Conservation (phyloP, 2,113 vertebrate genomes). For the Pachypanchax playfairii region DNA sequence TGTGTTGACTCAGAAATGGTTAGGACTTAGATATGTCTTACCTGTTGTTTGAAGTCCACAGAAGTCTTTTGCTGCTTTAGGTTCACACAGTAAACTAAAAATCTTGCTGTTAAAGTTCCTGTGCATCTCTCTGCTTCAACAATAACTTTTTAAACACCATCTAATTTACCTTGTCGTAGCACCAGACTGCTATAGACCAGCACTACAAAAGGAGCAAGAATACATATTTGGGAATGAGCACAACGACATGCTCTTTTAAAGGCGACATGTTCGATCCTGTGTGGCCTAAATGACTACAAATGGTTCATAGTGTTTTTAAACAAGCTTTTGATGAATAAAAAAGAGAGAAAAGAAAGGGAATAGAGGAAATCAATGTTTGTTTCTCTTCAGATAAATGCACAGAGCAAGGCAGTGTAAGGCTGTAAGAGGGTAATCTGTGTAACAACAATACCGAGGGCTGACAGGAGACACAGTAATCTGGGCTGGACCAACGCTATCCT, state of each 20-base stretch:
- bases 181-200: conserved; percentile 1
- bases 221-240: not conserved
- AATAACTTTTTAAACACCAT: not conserved
- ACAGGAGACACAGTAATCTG: conserved; percentile 69
- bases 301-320: conserved; percentile 37
- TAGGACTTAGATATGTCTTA: no score
- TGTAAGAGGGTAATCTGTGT: conserved; percentile 70
- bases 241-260: conserved; percentile 12
- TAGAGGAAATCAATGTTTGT: conserved; percentile 72
- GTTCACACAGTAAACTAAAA: not conserved
- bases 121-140: not conserved
- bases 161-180: conserved; percentile 16
- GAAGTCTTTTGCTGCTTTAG: not conserved
- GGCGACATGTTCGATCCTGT: conserved; percentile 33
- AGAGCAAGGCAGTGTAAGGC: conserved; percentile 41
- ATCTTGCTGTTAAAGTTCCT: not conserved
- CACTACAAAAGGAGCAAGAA: conserved; percentile 25
- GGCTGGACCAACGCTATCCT: conserved; percentile 60
- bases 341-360: conserved; percentile 32
- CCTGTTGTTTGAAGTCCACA: conserved; percentile 8
- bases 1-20: not conserved
- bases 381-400: conserved; percentile 68
- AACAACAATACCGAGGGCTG: conserved; percentile 69
- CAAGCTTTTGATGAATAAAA: conserved; percentile 54
- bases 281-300: conserved; percentile 48